Evolutionary conservation across 2,888 invertebrate genomes (phyloP).

Genomic region (Thysanoteuthis rhombus): DNA sequence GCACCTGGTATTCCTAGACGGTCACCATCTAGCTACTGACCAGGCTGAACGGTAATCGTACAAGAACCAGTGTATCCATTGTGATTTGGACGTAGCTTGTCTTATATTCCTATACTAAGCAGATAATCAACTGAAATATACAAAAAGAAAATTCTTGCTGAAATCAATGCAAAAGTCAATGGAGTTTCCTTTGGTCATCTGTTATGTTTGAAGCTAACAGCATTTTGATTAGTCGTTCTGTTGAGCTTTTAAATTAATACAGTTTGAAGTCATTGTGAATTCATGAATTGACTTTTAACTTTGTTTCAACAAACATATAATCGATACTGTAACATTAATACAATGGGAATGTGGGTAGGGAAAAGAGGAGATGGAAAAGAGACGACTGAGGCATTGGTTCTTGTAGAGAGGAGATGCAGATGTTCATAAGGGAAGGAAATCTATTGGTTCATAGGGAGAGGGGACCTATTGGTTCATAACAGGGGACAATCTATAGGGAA

Average conservation of each 20-base stretch:
- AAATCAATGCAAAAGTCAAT: too few relatives aligned
- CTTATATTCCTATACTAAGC: too few relatives aligned
- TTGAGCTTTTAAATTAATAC: neutral
- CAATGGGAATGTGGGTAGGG: neutral
- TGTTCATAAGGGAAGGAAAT: neutral
- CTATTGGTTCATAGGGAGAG: neutral
- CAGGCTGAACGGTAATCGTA: too few relatives aligned
- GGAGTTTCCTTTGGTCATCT: too few relatives aligned
- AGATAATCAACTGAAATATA: too few relatives aligned
- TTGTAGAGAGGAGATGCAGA: neutral
- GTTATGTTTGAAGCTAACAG: neutral
- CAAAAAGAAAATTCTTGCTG: too few relatives aligned
- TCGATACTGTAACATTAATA: neutral
- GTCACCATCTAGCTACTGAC: too few relatives aligned
- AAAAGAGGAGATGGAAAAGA: neutral
- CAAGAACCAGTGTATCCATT: too few relatives aligned
- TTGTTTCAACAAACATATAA: neutral
- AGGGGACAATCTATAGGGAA: too few relatives aligned
- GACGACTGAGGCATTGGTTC: neutral
- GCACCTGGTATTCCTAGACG: too few relatives aligned
- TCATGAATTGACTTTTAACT: neutral
- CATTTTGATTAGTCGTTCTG: neutral
- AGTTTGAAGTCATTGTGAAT: slow-evolving; percentile 12
- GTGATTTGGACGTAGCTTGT: too few relatives aligned
- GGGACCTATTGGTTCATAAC: too few relatives aligned